Evolutionary conservation across 2,797 vertebrate species (phyloP).

Genomic region (Eremophila alpestris): DNA sequence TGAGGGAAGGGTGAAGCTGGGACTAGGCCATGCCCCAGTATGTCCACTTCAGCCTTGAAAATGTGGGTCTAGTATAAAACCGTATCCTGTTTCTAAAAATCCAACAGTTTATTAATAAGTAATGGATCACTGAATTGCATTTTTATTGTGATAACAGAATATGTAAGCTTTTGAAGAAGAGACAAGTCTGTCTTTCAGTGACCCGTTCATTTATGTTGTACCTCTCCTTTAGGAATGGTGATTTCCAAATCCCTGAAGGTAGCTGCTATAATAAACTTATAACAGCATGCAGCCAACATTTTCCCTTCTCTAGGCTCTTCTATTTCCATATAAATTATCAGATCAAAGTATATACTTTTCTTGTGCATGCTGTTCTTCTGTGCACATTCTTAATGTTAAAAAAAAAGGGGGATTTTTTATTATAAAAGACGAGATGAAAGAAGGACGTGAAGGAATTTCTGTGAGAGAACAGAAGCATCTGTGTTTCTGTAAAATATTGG

Average conservation of each 20-base stretch:
- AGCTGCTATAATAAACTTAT: not conserved
- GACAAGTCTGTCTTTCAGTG: not conserved
- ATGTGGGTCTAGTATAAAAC: not conserved
- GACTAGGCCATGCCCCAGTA: fast-evolving
- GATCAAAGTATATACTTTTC: not conserved
- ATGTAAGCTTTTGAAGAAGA: not conserved
- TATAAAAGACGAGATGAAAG: not conserved
- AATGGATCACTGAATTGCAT: not conserved
- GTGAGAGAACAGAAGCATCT: not conserved
- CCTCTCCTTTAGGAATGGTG: not conserved
- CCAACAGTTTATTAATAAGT: not conserved
- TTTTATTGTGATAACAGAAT: not conserved
- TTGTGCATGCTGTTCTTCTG: not conserved
- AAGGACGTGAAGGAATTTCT: not conserved
- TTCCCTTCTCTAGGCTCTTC: not conserved
- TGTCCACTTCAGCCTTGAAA: not conserved
- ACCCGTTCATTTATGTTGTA: not conserved
- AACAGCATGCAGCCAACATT: not conserved
- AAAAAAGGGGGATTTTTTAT: not conserved
- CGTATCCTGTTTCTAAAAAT: not conserved
- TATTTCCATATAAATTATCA: not conserved
- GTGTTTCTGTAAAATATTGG: not conserved
- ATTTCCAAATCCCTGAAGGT: not conserved
- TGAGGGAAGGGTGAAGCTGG: not conserved
- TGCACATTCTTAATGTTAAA: not conserved